phyloP scores from a whole-genome alignment of 2,797 vertebrate species.

The Hybognathus amarus region DNA sequence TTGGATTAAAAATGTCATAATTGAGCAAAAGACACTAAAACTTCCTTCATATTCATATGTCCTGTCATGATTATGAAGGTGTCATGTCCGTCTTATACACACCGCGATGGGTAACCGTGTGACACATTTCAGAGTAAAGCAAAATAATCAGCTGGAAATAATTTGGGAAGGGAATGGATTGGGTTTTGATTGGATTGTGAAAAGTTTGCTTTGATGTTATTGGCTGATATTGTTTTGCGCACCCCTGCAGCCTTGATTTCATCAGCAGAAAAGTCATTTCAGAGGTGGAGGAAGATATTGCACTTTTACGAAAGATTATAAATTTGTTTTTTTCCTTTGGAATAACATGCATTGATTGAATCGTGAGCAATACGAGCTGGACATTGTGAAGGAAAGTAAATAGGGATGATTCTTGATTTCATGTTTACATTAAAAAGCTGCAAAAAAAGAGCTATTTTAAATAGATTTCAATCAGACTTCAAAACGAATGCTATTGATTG shows the following conservation, averaged over 20 bases:
- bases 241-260: background rate
- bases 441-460: no score
- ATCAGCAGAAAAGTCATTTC: background rate
- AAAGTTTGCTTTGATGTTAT: background rate
- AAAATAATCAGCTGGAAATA: background rate
- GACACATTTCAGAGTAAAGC: background rate
- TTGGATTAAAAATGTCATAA: no score
- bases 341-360: background rate
- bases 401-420: background rate
- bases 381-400: background rate
- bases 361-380: background rate
- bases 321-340: background rate
- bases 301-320: background rate
- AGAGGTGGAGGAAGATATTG: conserved; percentile 2
- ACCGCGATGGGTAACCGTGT: background rate
- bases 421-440: background rate
- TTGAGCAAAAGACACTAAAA: no score
- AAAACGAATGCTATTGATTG: background rate
- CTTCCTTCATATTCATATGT: no score
- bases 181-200: conserved; percentile 10
- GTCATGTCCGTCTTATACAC: no score
- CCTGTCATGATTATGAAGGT: no score
- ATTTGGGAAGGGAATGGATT: background rate
- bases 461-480: background rate
- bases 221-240: background rate